Evolutionary conservation across 2,888 invertebrate genomes (phyloP).

Genomic region (Ornithoptera priamus): DNA sequence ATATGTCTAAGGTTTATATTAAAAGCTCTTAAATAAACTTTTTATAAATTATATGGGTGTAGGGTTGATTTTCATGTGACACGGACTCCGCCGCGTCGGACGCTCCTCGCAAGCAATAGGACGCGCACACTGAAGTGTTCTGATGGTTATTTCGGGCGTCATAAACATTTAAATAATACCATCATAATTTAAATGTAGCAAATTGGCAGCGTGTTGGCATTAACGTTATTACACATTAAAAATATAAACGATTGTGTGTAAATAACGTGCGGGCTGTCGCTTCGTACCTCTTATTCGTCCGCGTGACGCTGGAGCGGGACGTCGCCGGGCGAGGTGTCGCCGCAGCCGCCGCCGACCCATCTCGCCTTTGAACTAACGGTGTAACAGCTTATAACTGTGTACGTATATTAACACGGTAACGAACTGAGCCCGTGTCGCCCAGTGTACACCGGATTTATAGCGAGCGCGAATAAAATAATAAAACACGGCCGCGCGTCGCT

Average conservation of each 20-base stretch:
- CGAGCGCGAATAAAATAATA: slow-evolving; percentile 6
- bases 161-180: slow-evolving; percentile 7
- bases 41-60: no score
- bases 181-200: slow-evolving; percentile 18
- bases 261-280: slow-evolving; percentile 15
- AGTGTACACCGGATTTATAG: slow-evolving; percentile 25
- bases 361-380: not conserved
- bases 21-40: no score
- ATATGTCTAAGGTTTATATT: no score
- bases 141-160: not conserved
- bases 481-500: slow-evolving; percentile 35
- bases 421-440: slow-evolving; percentile 4
- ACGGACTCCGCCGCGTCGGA: no score
- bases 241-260: slow-evolving; percentile 19
- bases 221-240: not conserved
- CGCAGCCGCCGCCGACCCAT: slow-evolving; percentile 19
- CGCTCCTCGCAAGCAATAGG: no score
- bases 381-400: slow-evolving; percentile 21
- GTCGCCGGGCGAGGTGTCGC: slow-evolving; percentile 22
- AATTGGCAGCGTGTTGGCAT: slow-evolving; percentile 21
- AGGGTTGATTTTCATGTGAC: no score
- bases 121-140: no score
- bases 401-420: slow-evolving; percentile 14
- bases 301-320: slow-evolving; percentile 16
- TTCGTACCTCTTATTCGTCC: slow-evolving; percentile 23